phyloP scores from a whole-genome alignment of 2,888 invertebrate species.

The Alentia gelatinosa region DNA sequence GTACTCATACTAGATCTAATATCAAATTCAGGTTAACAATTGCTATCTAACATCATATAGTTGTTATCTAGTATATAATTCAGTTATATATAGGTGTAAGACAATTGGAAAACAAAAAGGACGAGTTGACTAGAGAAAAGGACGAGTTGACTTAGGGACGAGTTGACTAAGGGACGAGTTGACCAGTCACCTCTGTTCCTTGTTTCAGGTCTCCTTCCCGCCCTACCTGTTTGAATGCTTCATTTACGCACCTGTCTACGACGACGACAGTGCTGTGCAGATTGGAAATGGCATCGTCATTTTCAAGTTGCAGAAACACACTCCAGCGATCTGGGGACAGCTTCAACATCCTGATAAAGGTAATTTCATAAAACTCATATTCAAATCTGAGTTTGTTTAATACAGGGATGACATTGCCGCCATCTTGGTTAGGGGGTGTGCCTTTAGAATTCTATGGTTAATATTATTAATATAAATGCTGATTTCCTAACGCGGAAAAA shows the following conservation, averaged over 20 bases:
- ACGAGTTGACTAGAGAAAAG: not conserved
- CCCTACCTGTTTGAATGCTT: conserved; percentile 89
- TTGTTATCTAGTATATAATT: not conserved
- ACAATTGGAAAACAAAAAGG: not conserved
- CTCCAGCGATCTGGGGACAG: conserved; percentile 78
- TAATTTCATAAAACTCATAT: no score
- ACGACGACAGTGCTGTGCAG: conserved; percentile 85
- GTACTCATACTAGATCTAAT: no score
- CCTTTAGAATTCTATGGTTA: no score
- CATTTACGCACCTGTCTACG: conserved; percentile 85
- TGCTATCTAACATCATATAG: not conserved
- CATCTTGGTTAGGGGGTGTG: no score
- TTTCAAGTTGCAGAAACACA: conserved; percentile 86
- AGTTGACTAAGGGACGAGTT: not conserved
- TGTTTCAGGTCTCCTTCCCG: conserved; percentile 84
- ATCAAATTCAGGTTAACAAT: not conserved
- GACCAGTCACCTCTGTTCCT: not conserved
- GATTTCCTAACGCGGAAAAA: no score
- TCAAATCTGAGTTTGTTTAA: no score
- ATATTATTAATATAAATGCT: no score
- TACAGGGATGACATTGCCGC: no score
- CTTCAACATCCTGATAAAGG: conserved; percentile 73
- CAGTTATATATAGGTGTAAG: no score
- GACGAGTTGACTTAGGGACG: not conserved
- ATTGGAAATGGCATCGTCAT: conserved; percentile 85